These are phyloP conservation scores for Pangasius mekongensis DNA, from an alignment of 2,797 vertebrate genomes.

Conservation along the genomic window DNA sequence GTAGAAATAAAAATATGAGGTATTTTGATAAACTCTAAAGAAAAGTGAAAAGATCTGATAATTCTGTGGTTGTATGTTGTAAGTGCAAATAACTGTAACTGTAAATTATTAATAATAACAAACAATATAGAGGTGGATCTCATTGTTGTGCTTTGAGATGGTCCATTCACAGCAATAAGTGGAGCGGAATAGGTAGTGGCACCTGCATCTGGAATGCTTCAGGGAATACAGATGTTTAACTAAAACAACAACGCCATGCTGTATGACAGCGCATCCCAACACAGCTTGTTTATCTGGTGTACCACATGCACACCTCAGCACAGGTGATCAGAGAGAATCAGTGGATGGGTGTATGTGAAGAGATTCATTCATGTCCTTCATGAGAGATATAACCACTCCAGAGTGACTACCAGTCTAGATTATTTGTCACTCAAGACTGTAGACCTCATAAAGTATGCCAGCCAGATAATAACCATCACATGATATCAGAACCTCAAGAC, in stretches of 20 bases:
- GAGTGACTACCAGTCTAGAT: not conserved
- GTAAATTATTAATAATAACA: not conserved
- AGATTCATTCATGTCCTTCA: constrained; percentile 13
- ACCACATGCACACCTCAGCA: constrained; percentile 42
- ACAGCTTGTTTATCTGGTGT: constrained; percentile 54
- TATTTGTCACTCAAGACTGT: not conserved
- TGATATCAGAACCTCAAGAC: not conserved
- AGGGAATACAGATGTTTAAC: constrained; percentile 69
- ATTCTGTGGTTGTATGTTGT: not conserved
- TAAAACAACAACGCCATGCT: constrained; percentile 68
- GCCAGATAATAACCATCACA: not conserved
- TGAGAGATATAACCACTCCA: not conserved
- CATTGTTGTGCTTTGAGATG: not conserved
- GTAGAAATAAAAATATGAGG: not conserved
- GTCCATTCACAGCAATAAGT: not conserved
- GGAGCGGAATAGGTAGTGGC: constrained; percentile 53
- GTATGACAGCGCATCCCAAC: constrained; percentile 57
- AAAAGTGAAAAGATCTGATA: not conserved
- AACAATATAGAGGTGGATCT: not conserved
- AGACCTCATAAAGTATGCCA: constrained; percentile 3
- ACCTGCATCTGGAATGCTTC: constrained; percentile 64
- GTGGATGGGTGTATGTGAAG: not conserved
- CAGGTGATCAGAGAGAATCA: constrained; percentile 15
- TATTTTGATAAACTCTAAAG: not conserved
- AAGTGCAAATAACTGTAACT: not conserved